These are phyloP conservation scores for Augiades crinisus DNA, from an alignment of 2,888 invertebrate genomes.

Conservation along the genomic window DNA sequence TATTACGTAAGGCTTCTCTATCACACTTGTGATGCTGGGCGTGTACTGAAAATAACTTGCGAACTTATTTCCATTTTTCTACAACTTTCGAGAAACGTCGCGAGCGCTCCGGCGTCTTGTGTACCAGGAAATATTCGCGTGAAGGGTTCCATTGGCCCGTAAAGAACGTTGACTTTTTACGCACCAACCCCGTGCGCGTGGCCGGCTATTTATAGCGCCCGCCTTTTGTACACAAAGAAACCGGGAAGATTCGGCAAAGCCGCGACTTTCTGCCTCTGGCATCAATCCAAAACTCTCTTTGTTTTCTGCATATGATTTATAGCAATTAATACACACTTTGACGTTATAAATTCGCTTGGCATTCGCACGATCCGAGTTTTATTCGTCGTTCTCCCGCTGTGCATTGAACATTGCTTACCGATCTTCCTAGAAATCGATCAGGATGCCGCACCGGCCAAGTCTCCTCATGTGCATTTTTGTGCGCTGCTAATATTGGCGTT, in stretches of 20 bases:
- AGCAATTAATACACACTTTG: conserved; percentile 35
- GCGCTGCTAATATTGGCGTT: background rate
- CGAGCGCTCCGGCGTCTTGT: background rate
- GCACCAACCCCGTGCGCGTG: conserved; percentile 38
- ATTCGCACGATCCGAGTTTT: conserved; percentile 26
- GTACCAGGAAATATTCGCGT: conserved; percentile 13
- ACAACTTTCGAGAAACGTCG: background rate
- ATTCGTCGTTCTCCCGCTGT: conserved; percentile 2
- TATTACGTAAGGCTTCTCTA: conserved; percentile 5
- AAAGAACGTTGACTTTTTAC: conserved; percentile 48
- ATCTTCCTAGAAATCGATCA: conserved; percentile 18
- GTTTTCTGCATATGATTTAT: conserved; percentile 59
- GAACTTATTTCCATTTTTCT: background rate
- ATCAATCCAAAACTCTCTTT: conserved; percentile 58
- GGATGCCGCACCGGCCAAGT: background rate
- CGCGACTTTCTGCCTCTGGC: conserved; percentile 45
- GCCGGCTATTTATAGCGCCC: conserved; percentile 44
- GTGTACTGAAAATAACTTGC: too few species aligned
- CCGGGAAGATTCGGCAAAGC: conserved; percentile 38
- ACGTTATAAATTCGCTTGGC: conserved; percentile 31
- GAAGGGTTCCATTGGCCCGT: conserved; percentile 12
- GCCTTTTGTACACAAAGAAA: conserved; percentile 62
- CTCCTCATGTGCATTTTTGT: conserved; percentile 14
- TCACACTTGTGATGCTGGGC: background rate
- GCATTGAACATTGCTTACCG: background rate